These are phyloP conservation scores for Clamator glandarius DNA, from an alignment of 2,797 vertebrate species.

Conservation along the genomic window DNA sequence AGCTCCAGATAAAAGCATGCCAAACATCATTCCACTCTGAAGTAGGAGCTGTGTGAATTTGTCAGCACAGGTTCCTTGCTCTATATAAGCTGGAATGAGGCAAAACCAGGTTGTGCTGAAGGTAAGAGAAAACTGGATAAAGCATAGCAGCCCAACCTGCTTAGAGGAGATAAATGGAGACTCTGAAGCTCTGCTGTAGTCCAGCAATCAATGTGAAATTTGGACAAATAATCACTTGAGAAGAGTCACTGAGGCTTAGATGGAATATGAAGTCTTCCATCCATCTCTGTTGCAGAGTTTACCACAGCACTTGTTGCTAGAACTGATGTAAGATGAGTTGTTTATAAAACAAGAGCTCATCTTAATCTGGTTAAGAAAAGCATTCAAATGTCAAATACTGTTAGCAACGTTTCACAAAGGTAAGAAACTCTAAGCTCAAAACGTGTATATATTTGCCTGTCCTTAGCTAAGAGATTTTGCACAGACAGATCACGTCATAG, in stretches of 20 bases:
- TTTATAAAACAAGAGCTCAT: not conserved
- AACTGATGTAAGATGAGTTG: not conserved
- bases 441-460: not conserved
- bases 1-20: not conserved
- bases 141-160: not conserved
- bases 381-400: not conserved
- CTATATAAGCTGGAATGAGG: not conserved
- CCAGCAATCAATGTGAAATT: not conserved
- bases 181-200: not conserved
- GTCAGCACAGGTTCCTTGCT: not conserved
- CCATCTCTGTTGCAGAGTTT: not conserved
- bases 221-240: not conserved
- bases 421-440: not conserved
- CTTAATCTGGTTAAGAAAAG: not conserved
- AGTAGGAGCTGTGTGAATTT: not conserved
- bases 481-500: not conserved
- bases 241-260: not conserved
- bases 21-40: not conserved
- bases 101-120: not conserved
- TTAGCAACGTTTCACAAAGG: not conserved
- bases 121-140: not conserved
- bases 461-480: not conserved
- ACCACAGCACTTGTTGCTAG: not conserved
- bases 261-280: conserved; percentile 31
- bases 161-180: not conserved